Base-by-base conservation (phyloP, 2,888 invertebrate species). In the Thymelicus sylvestris region DNA sequence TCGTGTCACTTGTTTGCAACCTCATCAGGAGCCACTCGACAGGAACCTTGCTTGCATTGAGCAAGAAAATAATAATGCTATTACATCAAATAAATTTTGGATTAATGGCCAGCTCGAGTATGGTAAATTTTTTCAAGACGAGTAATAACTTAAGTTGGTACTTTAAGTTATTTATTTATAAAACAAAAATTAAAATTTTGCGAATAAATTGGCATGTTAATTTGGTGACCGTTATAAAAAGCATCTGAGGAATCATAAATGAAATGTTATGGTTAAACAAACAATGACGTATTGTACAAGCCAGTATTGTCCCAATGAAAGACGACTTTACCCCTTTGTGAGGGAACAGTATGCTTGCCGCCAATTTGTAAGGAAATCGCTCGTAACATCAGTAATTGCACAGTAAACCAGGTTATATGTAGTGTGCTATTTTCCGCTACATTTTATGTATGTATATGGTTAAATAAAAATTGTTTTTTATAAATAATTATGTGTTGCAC, bases 1-100 rank as follows among this genome's bases (percentile, higher is more conserved):
- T 87, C 84, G 89, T 90, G 92, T 92, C 91, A 92, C 84, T 86
- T 86, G 86, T 78, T 87, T 82, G 81, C 84, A 83, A 86, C 81
- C 81, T 83, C 81, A 83, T 82, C 83, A 82, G 81, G 79, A 80
- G 73, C 74, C 74, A 68, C 67, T 76, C 73, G 74, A 76, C 77
- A 78, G 80, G 76, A 81, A 78, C 74, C 76, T 75, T 52, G 72
- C 70, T 74, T 65, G 66, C 57, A 62, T 66, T 38, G 59, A 64
- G 38, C 67, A 68, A 73, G 50, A 66, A 60, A 69, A 48, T 59
- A 67, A 60, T 60, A 24, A n/a, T 38, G 47, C 48, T 59, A 48
- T 60, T 8, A 52, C n/a, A 50, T 47, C n/a, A 55, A 8, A 50
- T 47, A 2, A 64, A 39, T n/a, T 19, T 52, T 8, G 15, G 50